phyloP scores from a whole-genome alignment of 2,888 invertebrate genomes.

The Troides helena region DNA sequence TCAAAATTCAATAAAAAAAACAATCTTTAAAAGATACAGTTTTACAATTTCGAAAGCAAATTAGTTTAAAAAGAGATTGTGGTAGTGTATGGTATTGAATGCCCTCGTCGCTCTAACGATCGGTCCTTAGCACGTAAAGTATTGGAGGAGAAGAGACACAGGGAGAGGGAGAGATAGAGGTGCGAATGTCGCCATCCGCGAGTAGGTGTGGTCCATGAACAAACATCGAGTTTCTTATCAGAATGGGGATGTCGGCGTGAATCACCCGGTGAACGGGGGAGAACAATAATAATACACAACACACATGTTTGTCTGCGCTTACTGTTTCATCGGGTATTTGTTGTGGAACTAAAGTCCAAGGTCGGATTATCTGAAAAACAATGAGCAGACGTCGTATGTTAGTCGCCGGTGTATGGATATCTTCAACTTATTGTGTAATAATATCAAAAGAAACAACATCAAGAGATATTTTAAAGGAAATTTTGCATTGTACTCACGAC shows the following conservation, averaged over 20 bases:
- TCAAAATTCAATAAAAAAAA: slow-evolving; percentile 58
- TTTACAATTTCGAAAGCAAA: slow-evolving; percentile 63
- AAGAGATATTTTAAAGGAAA: slow-evolving; percentile 19
- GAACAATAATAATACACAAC: slow-evolving; percentile 75
- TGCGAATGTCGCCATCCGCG: slow-evolving; percentile 50
- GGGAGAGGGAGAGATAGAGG: slow-evolving; percentile 42
- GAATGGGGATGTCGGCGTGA: slow-evolving; percentile 50
- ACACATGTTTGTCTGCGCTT: slow-evolving; percentile 74
- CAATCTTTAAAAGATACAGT: slow-evolving; percentile 53
- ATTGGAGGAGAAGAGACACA: slow-evolving; percentile 1
- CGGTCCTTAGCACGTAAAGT: slow-evolving; percentile 30
- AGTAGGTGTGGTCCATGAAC: slow-evolving; percentile 51
- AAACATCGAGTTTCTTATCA: slow-evolving; percentile 38
- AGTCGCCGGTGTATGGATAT: slow-evolving; percentile 65
- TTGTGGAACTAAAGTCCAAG: slow-evolving; percentile 77
- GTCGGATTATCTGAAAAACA: slow-evolving; percentile 79
- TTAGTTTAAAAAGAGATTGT: slow-evolving; percentile 55
- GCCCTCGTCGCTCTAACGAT: slow-evolving; percentile 48
- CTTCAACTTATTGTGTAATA: slow-evolving; percentile 38
- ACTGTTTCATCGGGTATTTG: slow-evolving; percentile 77
- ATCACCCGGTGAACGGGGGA: slow-evolving; percentile 69
- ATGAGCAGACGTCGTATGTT: slow-evolving; percentile 73
- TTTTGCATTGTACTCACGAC: slow-evolving; percentile 18
- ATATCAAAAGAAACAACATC: slow-evolving; percentile 24
- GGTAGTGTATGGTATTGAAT: slow-evolving; percentile 61